A percentile compares a stretch with the other conserved stretches of the same genome.
Evolutionary conservation across 2,113 vertebrate species (phyloP).

Genomic region (Brachirus orientalis): DNA sequence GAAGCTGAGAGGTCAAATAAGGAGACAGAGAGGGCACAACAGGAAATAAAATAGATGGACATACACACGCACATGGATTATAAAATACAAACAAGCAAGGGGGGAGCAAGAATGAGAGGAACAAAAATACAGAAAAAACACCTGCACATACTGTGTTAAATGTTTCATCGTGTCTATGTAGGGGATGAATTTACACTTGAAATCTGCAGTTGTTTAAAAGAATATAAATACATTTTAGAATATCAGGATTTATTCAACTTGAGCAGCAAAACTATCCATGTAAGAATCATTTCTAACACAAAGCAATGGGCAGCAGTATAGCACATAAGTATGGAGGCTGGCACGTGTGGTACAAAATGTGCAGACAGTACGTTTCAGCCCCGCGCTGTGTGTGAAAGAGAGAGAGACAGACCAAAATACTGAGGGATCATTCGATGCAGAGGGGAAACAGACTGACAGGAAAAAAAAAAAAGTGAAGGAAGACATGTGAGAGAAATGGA

Average conservation of each 20-base stretch:
- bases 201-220: too few relatives aligned
- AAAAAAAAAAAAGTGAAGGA: slow-evolving; percentile 28
- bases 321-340: background rate
- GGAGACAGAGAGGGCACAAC: slow-evolving; percentile 37
- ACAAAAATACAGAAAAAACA: background rate
- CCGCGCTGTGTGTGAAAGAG: slow-evolving; percentile 14
- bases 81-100: slow-evolving; percentile 12
- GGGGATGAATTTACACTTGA: too few relatives aligned
- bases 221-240: too few relatives aligned
- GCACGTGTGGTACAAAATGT: slow-evolving; percentile 49
- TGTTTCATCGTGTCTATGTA: too few relatives aligned
- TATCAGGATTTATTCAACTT: too few relatives aligned
- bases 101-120: background rate
- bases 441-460: slow-evolving; percentile 23
- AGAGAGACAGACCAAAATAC: slow-evolving; percentile 11
- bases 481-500: slow-evolving; percentile 1
- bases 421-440: too few relatives aligned
- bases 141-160: background rate
- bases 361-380: slow-evolving; percentile 42
- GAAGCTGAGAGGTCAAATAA: slow-evolving; percentile 55
- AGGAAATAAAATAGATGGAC: slow-evolving; percentile 4
- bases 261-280: too few relatives aligned
- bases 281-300: background rate
- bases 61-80: background rate
- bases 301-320: slow-evolving; percentile 10